Base-by-base conservation (phyloP, 2,113 vertebrate species). In the Laticauda laticaudata region DNA sequence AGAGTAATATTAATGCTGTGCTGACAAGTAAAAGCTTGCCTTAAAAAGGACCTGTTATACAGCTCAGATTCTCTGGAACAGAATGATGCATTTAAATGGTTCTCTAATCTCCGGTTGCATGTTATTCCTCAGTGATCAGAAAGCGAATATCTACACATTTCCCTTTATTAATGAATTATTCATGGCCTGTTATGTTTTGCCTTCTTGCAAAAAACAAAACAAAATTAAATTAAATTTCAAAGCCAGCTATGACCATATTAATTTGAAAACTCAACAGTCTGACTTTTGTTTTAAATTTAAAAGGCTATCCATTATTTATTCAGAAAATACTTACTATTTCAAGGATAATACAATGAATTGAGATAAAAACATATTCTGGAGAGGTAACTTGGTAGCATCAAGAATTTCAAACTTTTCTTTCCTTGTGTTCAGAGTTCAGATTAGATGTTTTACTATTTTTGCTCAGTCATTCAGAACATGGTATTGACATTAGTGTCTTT, bases 391-490 rank as follows among this genome's bases (percentile, higher is more conserved):
- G 91, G 93, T 93, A 92, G 88, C 1, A 57, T 90, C 69, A 88
- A 91, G 86, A 94, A 94, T 87, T 96, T 94, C 95, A 95, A 89
- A 94, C 92, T 93, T 23, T 55, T 88, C 64, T 89, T 89, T 59
- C 39, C 20, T 53, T 87, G 86, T 90, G 90, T 90, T 91, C 75
- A 89, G 96, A 95, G 90, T 88, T 92, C 91, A 95, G 45, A 21
- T 81, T 91, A 48, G 87, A 94, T 94, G 81, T 61, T 91, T 92
- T 92, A 94, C 89, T 94, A 95, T 88, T 98, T 91, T 97, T 96
- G 97, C 96, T 97, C 95, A 97, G 97, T 96, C 97, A 96, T 93
- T 95, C 93, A 97, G 94, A 93, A 93, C 94, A 95, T 94, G 95
- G 54, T 96, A 94, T 92, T 92, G 93, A 93, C 95, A 94, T 39